A percentile compares a stretch with the other conserved stretches of the same genome.
Evolutionary conservation across 2,797 vertebrate species (phyloP).

Genomic region (Lophotriccus pileatus): DNA sequence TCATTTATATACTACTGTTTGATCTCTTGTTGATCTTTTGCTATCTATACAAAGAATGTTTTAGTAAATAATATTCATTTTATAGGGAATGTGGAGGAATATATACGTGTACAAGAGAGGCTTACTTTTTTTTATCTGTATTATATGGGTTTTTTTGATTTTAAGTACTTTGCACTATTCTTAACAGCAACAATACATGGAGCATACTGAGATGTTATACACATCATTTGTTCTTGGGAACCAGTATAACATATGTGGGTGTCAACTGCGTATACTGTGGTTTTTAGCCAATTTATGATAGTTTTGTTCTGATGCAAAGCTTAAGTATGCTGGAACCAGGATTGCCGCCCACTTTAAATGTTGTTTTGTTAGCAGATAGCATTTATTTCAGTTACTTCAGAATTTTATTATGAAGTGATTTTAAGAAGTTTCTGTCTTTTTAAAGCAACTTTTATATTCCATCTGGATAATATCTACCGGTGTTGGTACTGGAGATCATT

Average conservation of each 20-base stretch:
- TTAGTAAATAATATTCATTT: background rate
- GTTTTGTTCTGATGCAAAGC: constrained; percentile 50
- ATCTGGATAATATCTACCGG: background rate
- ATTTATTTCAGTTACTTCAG: constrained; percentile 44
- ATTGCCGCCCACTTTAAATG: constrained; percentile 42
- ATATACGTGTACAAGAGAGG: background rate
- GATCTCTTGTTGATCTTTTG: background rate
- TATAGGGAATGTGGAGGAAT: background rate
- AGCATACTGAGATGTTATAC: background rate
- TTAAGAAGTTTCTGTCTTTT: constrained; percentile 12
- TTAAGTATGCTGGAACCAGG: constrained; percentile 22
- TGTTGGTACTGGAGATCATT: background rate
- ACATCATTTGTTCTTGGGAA: constrained; percentile 47
- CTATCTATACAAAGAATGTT: background rate
- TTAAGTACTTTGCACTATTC: constrained; percentile 11
- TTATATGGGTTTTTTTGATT: background rate
- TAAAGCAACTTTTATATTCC: background rate
- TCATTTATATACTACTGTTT: background rate
- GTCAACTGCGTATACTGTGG: background rate
- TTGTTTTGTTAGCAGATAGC: constrained; percentile 39
- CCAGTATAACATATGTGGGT: constrained; percentile 37
- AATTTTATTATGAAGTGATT: background rate
- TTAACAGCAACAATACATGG: background rate
- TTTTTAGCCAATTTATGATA: constrained; percentile 60
- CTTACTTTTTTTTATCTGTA: background rate